Conservation (phyloP, 2,888 invertebrate genomes). For the Fragum whitleyi region DNA sequence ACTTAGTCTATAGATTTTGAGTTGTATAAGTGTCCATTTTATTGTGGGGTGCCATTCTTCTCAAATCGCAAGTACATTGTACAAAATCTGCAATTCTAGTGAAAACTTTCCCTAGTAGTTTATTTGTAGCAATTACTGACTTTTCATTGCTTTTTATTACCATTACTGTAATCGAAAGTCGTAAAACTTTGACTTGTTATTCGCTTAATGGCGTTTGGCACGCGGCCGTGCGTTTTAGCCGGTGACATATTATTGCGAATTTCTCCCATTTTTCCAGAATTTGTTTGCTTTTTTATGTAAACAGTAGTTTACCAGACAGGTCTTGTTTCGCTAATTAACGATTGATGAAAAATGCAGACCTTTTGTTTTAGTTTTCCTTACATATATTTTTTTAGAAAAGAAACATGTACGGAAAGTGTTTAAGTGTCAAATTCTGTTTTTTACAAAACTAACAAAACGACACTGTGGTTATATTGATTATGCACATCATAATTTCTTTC, state of each 20-base stretch:
- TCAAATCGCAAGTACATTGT: too few relatives aligned
- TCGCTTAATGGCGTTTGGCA: constrained; percentile 43
- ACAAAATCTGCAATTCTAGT: not conserved
- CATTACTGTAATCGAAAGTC: constrained; percentile 31
- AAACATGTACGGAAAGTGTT: too few relatives aligned
- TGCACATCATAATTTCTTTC: too few relatives aligned
- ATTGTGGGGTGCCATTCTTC: too few relatives aligned
- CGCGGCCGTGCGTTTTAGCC: constrained; percentile 33
- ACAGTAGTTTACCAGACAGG: constrained; percentile 4
- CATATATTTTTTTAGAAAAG: too few relatives aligned
- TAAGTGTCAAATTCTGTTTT: too few relatives aligned
- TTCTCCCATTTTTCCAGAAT: constrained; percentile 19
- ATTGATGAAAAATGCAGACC: constrained; percentile 26
- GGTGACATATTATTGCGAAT: constrained; percentile 49
- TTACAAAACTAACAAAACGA: too few relatives aligned
- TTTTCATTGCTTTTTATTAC: constrained; percentile 28
- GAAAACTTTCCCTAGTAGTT: not conserved
- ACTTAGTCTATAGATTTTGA: too few relatives aligned
- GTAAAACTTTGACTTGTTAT: constrained; percentile 25
- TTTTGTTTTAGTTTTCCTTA: not conserved
- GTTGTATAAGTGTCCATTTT: too few relatives aligned
- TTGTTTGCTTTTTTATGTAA: constrained; percentile 26
- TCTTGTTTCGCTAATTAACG: constrained; percentile 29
- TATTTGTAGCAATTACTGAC: constrained; percentile 25
- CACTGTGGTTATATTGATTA: too few relatives aligned